Percentiles rank a stretch among this genome's conserved stretches.
Evolutionary conservation across 2,888 invertebrate species (phyloP).

Genomic region (Cheilosia urbana): DNA sequence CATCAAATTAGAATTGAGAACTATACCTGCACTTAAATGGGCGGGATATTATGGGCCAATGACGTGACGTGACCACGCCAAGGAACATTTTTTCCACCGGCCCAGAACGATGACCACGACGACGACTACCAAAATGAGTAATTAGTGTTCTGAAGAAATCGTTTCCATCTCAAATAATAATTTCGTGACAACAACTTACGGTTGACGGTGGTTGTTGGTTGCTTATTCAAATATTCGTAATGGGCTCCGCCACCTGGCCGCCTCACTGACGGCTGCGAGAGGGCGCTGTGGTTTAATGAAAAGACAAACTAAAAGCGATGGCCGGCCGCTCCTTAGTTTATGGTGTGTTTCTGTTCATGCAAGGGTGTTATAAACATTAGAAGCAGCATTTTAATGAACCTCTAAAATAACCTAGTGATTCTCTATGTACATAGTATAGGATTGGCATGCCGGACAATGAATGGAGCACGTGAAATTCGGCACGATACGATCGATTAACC

Average conservation of each 20-base stretch:
- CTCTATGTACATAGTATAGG: not conserved
- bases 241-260: slow-evolving; percentile 10
- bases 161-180: slow-evolving; percentile 66
- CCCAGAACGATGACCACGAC: slow-evolving; percentile 10
- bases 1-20: slow-evolving; percentile 18
- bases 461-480: slow-evolving; percentile 24
- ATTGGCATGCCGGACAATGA: slow-evolving; percentile 2
- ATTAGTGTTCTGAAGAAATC: slow-evolving; percentile 70
- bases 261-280: not conserved
- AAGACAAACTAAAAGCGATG: slow-evolving; percentile 37
- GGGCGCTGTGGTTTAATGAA: slow-evolving; percentile 45
- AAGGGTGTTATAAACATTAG: slow-evolving; percentile 11
- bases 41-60: slow-evolving; percentile 54
- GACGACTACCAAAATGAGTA: slow-evolving; percentile 56
- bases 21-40: slow-evolving; percentile 12
- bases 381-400: slow-evolving; percentile 30
- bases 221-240: slow-evolving; percentile 67
- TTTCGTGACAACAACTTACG: slow-evolving; percentile 67
- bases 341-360: slow-evolving; percentile 35
- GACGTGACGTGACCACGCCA: slow-evolving; percentile 59
- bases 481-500: not conserved
- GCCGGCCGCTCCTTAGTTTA: slow-evolving; percentile 61
- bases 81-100: slow-evolving; percentile 24
- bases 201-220: slow-evolving; percentile 67
- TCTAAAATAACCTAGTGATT: slow-evolving; percentile 3